phyloP scores from a whole-genome alignment of 1,140 invertebrate species.

The Listronotus bonariensis region DNA sequence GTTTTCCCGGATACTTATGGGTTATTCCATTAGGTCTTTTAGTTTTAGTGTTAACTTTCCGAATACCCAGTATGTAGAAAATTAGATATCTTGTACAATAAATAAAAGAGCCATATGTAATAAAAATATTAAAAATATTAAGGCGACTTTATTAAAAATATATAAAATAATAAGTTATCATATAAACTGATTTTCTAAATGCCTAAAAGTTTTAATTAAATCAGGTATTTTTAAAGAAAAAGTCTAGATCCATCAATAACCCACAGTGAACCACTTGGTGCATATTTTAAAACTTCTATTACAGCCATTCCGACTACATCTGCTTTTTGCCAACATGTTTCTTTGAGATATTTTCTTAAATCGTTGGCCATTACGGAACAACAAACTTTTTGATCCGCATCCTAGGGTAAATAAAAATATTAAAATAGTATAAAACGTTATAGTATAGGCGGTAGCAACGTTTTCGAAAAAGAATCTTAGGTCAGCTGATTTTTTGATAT shows the following conservation, averaged over 20 bases:
- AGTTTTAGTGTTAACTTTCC: too few relatives aligned
- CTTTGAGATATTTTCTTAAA: slow-evolving; percentile 38
- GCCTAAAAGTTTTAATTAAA: slow-evolving; percentile 14
- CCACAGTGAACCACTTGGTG: slow-evolving; percentile 44
- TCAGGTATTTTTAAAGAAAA: slow-evolving; percentile 31
- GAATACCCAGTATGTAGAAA: too few relatives aligned
- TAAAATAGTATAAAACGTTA: too few relatives aligned
- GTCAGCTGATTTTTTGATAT: too few relatives aligned
- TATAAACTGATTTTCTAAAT: slow-evolving; percentile 30
- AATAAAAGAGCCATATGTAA: too few relatives aligned
- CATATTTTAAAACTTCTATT: slow-evolving; percentile 44
- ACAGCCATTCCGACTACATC: slow-evolving; percentile 45
- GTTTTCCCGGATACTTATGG: too few relatives aligned
- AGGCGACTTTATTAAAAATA: too few relatives aligned
- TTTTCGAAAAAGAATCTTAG: too few relatives aligned
- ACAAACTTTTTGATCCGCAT: slow-evolving; percentile 56
- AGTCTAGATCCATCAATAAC: slow-evolving; percentile 47
- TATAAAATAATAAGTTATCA: slow-evolving; percentile 6
- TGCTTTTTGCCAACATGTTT: slow-evolving; percentile 43
- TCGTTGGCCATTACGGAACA: slow-evolving; percentile 39
- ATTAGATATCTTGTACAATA: too few relatives aligned
- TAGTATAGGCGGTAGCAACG: too few relatives aligned
- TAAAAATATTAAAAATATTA: too few relatives aligned
- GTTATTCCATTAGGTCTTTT: too few relatives aligned
- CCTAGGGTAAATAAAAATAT: slow-evolving; percentile 43